Evolutionary conservation across 1,140 invertebrate genomes (phyloP).

Genomic region (Papilio xuthus): DNA sequence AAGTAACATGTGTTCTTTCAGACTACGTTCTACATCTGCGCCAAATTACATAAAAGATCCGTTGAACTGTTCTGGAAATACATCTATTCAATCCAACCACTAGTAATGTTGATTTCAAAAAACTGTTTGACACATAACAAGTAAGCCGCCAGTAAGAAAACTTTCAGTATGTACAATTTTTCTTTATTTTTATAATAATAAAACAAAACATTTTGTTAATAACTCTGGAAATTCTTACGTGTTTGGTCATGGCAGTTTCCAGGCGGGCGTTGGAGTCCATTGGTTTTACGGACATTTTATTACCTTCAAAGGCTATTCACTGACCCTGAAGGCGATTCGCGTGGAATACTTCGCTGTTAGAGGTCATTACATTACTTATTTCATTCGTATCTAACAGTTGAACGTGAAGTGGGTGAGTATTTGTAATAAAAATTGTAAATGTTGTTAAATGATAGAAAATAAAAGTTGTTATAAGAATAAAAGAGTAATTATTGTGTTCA

Average conservation of each 20-base stretch:
- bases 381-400: not conserved
- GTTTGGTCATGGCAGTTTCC: constrained; percentile 17
- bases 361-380: constrained; percentile 20
- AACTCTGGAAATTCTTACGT: not conserved
- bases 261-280: constrained; percentile 24
- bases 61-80: too few species aligned
- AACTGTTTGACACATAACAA: too few species aligned
- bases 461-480: not conserved
- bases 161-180: too few species aligned
- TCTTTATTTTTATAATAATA: not conserved
- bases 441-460: not conserved
- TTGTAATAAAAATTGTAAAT: not conserved
- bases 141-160: too few species aligned
- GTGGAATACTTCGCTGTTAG: not conserved
- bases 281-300: constrained; percentile 35
- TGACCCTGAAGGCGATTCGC: constrained; percentile 10
- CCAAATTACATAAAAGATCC: too few species aligned
- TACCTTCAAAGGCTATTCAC: constrained; percentile 32
- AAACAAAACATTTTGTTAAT: not conserved
- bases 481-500: too few species aligned
- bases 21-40: too few species aligned
- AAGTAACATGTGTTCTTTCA: too few species aligned
- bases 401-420: constrained; percentile 11
- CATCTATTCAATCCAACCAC: too few species aligned
- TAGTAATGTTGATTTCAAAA: too few species aligned